phyloP scores from a whole-genome alignment of 2,888 invertebrate species.

The Deilephila elpenor region DNA sequence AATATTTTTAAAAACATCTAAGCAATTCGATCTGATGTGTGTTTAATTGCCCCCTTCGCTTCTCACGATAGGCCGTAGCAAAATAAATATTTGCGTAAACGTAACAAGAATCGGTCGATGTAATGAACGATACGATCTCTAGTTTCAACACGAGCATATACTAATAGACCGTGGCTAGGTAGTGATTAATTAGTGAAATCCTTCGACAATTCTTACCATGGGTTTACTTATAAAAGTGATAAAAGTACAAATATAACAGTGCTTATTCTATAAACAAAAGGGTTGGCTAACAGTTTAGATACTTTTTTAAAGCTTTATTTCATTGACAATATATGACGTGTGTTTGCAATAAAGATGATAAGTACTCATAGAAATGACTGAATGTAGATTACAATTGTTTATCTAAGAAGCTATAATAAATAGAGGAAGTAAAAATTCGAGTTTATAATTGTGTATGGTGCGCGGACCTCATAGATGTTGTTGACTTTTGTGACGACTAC shows the following conservation, averaged over 20 bases:
- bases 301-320: no score
- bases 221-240: background rate
- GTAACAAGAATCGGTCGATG: slow-evolving; percentile 29
- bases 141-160: slow-evolving; percentile 11
- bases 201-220: background rate
- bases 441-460: background rate
- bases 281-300: no score
- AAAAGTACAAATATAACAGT: no score
- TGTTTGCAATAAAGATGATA: no score
- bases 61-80: slow-evolving; percentile 27
- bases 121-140: slow-evolving; percentile 23
- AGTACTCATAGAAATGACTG: no score
- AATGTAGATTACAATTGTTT: no score
- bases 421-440: background rate
- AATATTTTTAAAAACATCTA: background rate
- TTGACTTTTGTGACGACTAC: background rate
- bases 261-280: no score
- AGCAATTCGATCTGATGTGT: background rate
- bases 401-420: no score
- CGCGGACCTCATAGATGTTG: background rate
- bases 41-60: slow-evolving; percentile 20
- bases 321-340: no score
- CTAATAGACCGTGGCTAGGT: slow-evolving; percentile 2
- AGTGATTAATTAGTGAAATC: slow-evolving; percentile 21
- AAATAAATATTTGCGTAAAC: slow-evolving; percentile 33